These are phyloP conservation scores for Chrysogorgia sp. DNA, from an alignment of 92 coral and sea anemone species.

Conservation along the genomic window DNA sequence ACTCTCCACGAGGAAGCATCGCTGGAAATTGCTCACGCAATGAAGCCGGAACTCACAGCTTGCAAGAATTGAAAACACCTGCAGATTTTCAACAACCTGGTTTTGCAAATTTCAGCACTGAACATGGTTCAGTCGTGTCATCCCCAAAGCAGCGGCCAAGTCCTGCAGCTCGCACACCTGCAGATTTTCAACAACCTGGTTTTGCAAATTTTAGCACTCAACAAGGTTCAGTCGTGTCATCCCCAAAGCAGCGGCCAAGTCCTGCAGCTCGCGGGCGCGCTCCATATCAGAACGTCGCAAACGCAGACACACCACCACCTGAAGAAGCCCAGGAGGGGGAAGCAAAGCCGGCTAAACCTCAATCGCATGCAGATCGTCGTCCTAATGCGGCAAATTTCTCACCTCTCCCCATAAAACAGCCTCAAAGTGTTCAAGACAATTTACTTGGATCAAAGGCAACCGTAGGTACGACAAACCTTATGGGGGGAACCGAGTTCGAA, in stretches of 20 bases:
- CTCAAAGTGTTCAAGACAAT: neutral
- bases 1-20: no score
- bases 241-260: neutral
- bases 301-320: neutral
- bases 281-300: neutral
- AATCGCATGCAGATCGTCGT: conserved; percentile 7
- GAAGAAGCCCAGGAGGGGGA: neutral
- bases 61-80: no score
- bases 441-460: no score
- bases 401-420: neutral
- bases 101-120: no score
- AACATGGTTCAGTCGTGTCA: neutral
- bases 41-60: no score
- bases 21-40: no score
- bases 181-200: no score
- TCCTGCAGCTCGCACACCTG: no score
- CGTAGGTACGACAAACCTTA: no score
- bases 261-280: neutral
- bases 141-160: neutral
- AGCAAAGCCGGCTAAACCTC: neutral
- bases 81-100: no score
- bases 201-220: no score
- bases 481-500: no score
- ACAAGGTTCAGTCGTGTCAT: neutral
- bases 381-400: conserved; percentile 33